Base-by-base conservation (phyloP, 92 coral and sea anemone species). In the Epizoanthus stellaris region DNA sequence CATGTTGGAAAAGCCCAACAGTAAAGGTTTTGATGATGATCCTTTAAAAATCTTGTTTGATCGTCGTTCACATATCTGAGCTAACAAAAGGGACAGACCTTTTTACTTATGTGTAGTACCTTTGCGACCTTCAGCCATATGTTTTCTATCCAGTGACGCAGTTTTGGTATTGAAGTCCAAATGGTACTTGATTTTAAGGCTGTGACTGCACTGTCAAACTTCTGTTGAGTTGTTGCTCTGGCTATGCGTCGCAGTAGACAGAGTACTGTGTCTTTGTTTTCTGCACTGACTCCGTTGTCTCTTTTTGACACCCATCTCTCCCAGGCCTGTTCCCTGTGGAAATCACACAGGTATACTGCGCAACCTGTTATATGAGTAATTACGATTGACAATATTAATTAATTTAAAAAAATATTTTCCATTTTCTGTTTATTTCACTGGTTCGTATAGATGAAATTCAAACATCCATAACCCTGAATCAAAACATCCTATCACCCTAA, bases 271-370 rank as follows among this genome's bases (percentile, higher is more conserved):
- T 85, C 88, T 23, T 52, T 75, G 17, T 9, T n/a, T 16, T 73
- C 71, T 4, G 10, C 11, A 3, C 43, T 6, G 3, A 66, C 88
- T 16, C 83, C 84, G 53, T 83, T 85, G 30, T 83, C 88, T 47
- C 47, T 53, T 15, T 73, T 61, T 19, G 56, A 16, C 0, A 77
- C 72, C 91, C 91, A 88, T 43, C 90, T 36, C 66, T 89, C 85
- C 90, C 90, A 90, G 7, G 93, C 90, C 57, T 90, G 90, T 25
- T 80, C 90, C 4, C 90, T 65, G 39, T 82, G 88, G 42, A 90
- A 90, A 75, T 90, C 90, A 30, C 93, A 90, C 11, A 87, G 67
- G 64, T 72, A 80, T 12, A 87, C 91, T 40, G 23, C 47, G 63
- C 88, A 82, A 11, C 52, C 88, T 90, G 56, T 23, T 23, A 23